phyloP scores from a whole-genome alignment of 64 coral and sea anemone species.

The Montipora capricornis region DNA sequence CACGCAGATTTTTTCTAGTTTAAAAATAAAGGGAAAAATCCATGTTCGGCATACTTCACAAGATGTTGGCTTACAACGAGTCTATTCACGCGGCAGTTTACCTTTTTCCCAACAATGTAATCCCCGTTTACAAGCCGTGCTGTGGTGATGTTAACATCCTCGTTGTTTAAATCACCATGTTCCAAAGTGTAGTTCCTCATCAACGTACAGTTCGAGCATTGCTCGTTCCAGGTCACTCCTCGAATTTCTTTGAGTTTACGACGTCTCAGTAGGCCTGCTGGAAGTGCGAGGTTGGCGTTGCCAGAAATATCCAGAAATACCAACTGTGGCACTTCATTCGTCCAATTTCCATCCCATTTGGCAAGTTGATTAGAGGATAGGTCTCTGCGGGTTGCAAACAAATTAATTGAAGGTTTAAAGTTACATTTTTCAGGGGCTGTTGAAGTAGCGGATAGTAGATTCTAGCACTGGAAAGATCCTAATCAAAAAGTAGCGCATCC shows the following conservation, averaged over 20 bases:
- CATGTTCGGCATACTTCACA: conserved; percentile 34
- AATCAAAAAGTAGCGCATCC: too few species aligned
- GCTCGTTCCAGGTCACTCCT: conserved; percentile 75
- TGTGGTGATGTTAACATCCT: neutral
- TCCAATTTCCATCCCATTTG: neutral
- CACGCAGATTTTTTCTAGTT: conserved; percentile 33
- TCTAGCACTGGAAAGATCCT: too few species aligned
- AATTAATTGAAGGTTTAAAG: neutral
- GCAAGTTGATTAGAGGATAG: conserved; percentile 5
- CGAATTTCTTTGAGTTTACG: conserved; percentile 66
- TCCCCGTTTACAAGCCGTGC: conserved; percentile 12
- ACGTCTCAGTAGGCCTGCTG: conserved; percentile 26
- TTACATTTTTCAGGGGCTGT: too few species aligned
- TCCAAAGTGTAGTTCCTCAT: conserved; percentile 34
- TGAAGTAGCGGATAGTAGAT: too few species aligned
- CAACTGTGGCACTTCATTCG: neutral
- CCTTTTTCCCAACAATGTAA: conserved; percentile 29
- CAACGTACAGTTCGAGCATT: conserved; percentile 69
- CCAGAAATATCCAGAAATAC: conserved; percentile 35
- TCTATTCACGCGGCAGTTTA: conserved; percentile 62
- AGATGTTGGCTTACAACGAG: conserved; percentile 29
- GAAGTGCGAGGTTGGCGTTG: conserved; percentile 2
- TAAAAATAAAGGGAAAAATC: conserved; percentile 66
- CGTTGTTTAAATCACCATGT: neutral
- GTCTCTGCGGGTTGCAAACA: neutral